Percentiles rank a stretch among this genome's conserved stretches.
Evolutionary conservation across 2,113 vertebrate genomes (phyloP).

Genomic region (Copsychus sechellarum): DNA sequence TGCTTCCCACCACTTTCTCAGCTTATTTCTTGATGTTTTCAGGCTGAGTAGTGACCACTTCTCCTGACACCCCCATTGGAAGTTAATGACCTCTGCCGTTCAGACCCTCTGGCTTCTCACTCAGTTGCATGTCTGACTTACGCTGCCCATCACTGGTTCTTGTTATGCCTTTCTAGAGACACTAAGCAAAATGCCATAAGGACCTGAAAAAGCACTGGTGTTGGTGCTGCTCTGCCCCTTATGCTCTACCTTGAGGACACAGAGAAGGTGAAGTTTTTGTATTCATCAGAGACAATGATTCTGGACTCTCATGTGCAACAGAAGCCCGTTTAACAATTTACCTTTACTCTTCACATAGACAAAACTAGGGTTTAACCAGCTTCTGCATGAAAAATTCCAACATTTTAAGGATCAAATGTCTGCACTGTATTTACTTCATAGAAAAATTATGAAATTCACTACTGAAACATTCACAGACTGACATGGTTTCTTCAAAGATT

Average conservation of each 20-base stretch:
- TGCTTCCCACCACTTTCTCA: not conserved
- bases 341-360: not conserved
- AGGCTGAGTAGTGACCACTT: not conserved
- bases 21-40: not conserved
- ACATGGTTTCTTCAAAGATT: not conserved
- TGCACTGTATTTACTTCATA: not conserved
- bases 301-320: not conserved
- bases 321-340: not conserved
- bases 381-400: not conserved
- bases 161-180: not conserved
- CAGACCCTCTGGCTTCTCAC: not conserved
- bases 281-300: not conserved
- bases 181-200: not conserved
- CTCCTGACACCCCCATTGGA: not conserved
- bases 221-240: not conserved
- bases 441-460: not conserved
- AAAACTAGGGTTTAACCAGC: not conserved
- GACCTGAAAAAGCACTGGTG: rapidly evolving
- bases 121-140: not conserved
- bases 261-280: not conserved
- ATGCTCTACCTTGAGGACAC: not conserved
- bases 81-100: not conserved
- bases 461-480: not conserved
- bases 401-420: not conserved
- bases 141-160: not conserved